Percentiles rank a stretch among this genome's conserved stretches.
These are phyloP conservation scores for Leptopilina drosophilae DNA, from an alignment of 2,888 invertebrate species.

Conservation along the genomic window DNA sequence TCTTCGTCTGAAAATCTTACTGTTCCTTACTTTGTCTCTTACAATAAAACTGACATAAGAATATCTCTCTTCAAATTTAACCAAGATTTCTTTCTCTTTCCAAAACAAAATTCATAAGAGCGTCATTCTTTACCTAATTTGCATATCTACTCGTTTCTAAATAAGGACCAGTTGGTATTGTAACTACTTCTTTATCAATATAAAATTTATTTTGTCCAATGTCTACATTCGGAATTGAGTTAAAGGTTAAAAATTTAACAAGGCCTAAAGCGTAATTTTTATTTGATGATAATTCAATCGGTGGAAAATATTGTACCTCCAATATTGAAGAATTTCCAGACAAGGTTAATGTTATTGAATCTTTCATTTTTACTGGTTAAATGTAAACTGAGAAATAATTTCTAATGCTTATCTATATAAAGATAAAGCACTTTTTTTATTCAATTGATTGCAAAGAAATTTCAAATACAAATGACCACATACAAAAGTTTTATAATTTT, in stretches of 20 bases:
- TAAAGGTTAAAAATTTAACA: constrained; percentile 64
- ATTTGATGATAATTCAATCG: constrained; percentile 58
- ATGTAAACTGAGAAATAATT: not conserved
- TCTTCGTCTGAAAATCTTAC: too few relatives aligned
- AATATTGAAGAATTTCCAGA: constrained; percentile 41
- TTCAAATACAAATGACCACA: constrained; percentile 42
- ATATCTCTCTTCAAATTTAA: too few relatives aligned
- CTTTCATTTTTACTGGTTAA: constrained; percentile 17
- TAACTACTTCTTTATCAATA: constrained; percentile 29
- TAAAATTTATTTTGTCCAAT: too few relatives aligned
- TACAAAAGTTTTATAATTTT: not conserved
- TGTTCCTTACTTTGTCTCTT: too few relatives aligned
- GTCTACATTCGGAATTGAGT: too few relatives aligned
- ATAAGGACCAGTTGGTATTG: not conserved
- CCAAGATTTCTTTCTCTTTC: too few relatives aligned
- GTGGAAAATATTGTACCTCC: constrained; percentile 57
- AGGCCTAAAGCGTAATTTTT: constrained; percentile 63
- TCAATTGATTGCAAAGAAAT: not conserved
- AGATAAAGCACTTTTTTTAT: not conserved
- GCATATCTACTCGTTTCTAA: too few relatives aligned
- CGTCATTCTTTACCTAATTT: too few relatives aligned
- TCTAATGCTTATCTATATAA: not conserved
- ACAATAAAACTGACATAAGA: too few relatives aligned
- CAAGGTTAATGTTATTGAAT: constrained; percentile 5
- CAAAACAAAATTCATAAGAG: too few relatives aligned